Conservation (phyloP, 2,888 invertebrate genomes). For the Agrotis ipsilon region DNA sequence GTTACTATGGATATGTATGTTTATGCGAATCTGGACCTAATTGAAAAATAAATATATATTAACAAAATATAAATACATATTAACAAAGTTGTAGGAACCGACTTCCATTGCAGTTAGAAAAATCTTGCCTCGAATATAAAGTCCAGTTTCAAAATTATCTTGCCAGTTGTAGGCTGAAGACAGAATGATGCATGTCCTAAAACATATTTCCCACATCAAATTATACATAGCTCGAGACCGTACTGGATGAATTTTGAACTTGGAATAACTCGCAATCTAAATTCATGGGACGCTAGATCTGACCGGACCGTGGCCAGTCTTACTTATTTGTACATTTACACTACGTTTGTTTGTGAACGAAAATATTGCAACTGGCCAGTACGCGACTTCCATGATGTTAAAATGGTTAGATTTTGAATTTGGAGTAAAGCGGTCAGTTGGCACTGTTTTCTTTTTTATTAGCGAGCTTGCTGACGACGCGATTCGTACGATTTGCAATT, state of each 20-base stretch:
- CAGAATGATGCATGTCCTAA: conserved; percentile 40
- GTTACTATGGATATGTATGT: too few species aligned
- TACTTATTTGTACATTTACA: conserved; percentile 76
- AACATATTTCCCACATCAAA: conserved; percentile 65
- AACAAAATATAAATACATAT: too few species aligned
- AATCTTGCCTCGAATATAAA: too few species aligned
- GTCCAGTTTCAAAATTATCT: neutral
- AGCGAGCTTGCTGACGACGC: too few species aligned
- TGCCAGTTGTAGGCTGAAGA: neutral
- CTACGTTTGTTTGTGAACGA: conserved; percentile 70
- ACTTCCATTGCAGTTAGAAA: neutral
- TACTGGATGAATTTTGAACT: conserved; percentile 84
- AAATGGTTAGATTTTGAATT: conserved; percentile 52
- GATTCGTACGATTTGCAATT: too few species aligned
- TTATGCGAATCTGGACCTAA: too few species aligned
- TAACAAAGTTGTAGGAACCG: neutral
- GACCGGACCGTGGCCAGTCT: conserved; percentile 72
- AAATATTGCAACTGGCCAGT: conserved; percentile 67
- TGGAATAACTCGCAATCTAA: conserved; percentile 88
- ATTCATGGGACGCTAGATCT: conserved; percentile 82
- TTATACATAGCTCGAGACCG: conserved; percentile 68
- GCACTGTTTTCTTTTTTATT: too few species aligned
- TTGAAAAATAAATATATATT: too few species aligned
- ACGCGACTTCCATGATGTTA: conserved; percentile 66
- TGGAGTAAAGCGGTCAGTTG: neutral